Percentiles rank a stretch among this genome's conserved stretches.
Conservation (phyloP, 1,140 invertebrate genomes). For the Ctenoplectra terminalis region DNA sequence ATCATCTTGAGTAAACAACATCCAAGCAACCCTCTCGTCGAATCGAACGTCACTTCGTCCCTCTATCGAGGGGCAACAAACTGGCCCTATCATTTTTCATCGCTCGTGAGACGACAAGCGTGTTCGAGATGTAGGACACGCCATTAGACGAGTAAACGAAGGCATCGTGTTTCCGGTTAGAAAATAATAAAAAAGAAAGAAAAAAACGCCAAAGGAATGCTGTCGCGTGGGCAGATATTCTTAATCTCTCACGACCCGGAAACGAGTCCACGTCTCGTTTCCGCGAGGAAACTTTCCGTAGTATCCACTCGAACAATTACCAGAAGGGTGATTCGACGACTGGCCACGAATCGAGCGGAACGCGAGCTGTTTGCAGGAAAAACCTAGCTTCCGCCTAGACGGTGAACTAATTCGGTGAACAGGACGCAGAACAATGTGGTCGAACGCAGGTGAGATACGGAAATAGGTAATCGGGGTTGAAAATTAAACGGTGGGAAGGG, state of each 20-base stretch:
- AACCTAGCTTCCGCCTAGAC: slow-evolving; percentile 3
- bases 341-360: background rate
- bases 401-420: background rate
- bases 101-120: slow-evolving; percentile 4
- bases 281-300: background rate
- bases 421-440: background rate
- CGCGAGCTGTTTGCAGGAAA: background rate
- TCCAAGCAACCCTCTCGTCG: background rate
- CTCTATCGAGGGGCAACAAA: slow-evolving; percentile 11
- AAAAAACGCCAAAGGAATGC: slow-evolving; percentile 22
- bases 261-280: background rate
- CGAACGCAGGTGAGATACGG: background rate
- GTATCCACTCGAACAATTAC: background rate
- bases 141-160: slow-evolving; percentile 46
- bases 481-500: background rate
- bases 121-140: slow-evolving; percentile 38
- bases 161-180: slow-evolving; percentile 22
- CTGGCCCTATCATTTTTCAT: slow-evolving; percentile 28
- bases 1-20: slow-evolving; percentile 16
- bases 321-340: background rate
- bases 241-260: slow-evolving; percentile 19
- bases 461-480: background rate
- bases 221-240: background rate
- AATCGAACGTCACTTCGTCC: background rate
- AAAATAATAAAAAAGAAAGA: slow-evolving; percentile 31